Evolutionary conservation across 2,113 vertebrate genomes (phyloP), one percentile per base, ranked within the genome.

Genomic region (Saimiri boliviensis): DNA sequence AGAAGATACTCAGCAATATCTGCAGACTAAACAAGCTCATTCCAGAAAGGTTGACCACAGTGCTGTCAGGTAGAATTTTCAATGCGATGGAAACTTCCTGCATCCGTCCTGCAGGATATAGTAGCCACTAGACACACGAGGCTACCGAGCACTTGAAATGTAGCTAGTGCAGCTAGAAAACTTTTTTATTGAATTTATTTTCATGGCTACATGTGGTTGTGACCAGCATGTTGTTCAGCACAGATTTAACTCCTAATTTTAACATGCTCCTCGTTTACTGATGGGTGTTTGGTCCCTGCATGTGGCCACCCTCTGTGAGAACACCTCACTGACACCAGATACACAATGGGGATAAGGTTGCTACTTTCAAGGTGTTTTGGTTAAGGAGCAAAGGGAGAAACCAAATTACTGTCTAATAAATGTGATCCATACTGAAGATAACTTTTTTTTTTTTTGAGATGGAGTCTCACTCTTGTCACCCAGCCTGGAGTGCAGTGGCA

Each of bases 351-450:
- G 21, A 3, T 42, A 89, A 76, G 37, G 42, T 32, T 54, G 40
- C 87, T 35, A 40, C 56, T 86, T 83, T 87, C 79, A 71, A 86
- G 16, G n/a, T 70, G 37, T 66, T 92, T 92, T 25, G 92, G 79
- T 80, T 77, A 82, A 94, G 60, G 6, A 89, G 52, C 25, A 47
- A 74, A 42, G 70, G 56, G 66, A 95, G 56, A 86, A 74, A 73
- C 54, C 70, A 93, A 84, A 70, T 54, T 7, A 87, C 49, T 49
- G 19, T 58, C 45, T 63, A 63, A 32, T 63, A 23, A 42, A 47
- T 20, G 52, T 70, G 60, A 86, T 11, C 10, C 56, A 20, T 10
- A 0, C 0, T n/a, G 1, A n/a, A 32, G 19, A 79, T 2, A 63
- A 30, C 6, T 5, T 13, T 13, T 63, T 63, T 60, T 11, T 60